phyloP scores from a whole-genome alignment of 2,888 invertebrate species.

The Steinernema scapterisci region DNA sequence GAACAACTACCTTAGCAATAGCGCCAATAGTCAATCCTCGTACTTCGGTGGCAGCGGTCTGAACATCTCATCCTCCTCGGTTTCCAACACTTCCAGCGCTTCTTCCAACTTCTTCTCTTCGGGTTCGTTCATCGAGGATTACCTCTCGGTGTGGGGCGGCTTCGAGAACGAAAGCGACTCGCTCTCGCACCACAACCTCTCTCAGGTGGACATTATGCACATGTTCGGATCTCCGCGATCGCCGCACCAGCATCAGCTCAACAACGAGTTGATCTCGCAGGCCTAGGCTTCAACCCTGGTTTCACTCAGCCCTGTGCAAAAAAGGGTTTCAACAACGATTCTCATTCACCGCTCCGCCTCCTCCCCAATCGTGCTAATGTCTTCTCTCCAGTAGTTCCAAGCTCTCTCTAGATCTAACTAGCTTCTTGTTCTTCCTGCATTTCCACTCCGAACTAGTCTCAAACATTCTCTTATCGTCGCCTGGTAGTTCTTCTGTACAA shows the following conservation, averaged over 20 bases:
- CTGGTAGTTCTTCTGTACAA: constrained; percentile 27
- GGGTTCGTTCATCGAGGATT: constrained; percentile 31
- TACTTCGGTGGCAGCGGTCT: constrained; percentile 25
- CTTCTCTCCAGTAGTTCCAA: neutral
- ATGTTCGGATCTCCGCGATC: constrained; percentile 31
- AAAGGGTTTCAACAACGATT: constrained; percentile 28
- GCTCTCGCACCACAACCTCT: constrained; percentile 28
- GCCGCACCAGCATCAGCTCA: constrained; percentile 32
- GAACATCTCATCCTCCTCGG: constrained; percentile 21
- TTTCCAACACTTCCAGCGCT: constrained; percentile 16
- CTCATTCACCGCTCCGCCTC: constrained; percentile 17
- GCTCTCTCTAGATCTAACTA: neutral
- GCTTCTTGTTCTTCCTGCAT: constrained; percentile 25
- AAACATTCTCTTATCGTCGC: neutral
- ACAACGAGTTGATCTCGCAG: constrained; percentile 32
- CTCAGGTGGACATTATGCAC: constrained; percentile 33
- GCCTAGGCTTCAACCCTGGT: constrained; percentile 1
- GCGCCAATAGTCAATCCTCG: neutral
- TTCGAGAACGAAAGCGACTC: constrained; percentile 33
- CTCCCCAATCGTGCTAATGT: constrained; percentile 30
- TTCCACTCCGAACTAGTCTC: constrained; percentile 31
- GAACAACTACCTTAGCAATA: constrained; percentile 21
- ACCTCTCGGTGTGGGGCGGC: constrained; percentile 32
- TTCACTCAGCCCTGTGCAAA: neutral
- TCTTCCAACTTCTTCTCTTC: constrained; percentile 23